These are phyloP conservation scores for Drosophila setosimentum DNA, from an alignment of 2,888 invertebrate species.

Conservation along the genomic window DNA sequence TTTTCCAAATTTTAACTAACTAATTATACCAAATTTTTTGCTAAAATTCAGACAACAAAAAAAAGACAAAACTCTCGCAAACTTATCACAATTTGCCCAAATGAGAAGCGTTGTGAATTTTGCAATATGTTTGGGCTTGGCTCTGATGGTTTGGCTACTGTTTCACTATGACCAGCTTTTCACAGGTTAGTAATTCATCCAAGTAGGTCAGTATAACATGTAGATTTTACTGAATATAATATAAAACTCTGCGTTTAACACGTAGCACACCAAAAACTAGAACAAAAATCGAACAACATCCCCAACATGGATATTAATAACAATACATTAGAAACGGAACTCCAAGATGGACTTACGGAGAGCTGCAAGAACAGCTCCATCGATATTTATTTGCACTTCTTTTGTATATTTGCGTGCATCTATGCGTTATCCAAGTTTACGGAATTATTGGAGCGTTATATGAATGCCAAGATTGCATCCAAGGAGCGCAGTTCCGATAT, in stretches of 20 bases:
- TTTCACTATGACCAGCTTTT: slow-evolving; percentile 18
- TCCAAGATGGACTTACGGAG: slow-evolving; percentile 5
- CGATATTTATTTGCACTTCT: slow-evolving; percentile 67
- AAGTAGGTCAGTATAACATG: slow-evolving; percentile 22
- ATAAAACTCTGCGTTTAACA: slow-evolving; percentile 3
- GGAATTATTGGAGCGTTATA: slow-evolving; percentile 63
- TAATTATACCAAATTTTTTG: not conserved
- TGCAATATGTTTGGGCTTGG: slow-evolving; percentile 26
- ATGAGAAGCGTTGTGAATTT: slow-evolving; percentile 29
- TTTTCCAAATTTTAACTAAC: not conserved
- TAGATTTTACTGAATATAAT: not conserved
- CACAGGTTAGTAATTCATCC: slow-evolving; percentile 33
- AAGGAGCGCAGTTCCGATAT: slow-evolving; percentile 42
- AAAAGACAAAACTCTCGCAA: slow-evolving; percentile 1
- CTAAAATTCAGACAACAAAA: not conserved
- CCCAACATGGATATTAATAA: slow-evolving; percentile 19
- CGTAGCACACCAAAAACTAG: not conserved
- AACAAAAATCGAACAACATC: slow-evolving; percentile 6
- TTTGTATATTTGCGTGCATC: slow-evolving; percentile 74
- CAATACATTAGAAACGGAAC: slow-evolving; percentile 34
- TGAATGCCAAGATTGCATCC: slow-evolving; percentile 46
- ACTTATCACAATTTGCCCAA: not conserved
- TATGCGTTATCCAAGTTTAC: slow-evolving; percentile 72
- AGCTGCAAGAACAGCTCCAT: slow-evolving; percentile 33
- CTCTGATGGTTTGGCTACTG: slow-evolving; percentile 37